A percentile compares a stretch with the other conserved stretches of the same genome.
These are phyloP conservation scores for Temnothorax nylanderi DNA, from an alignment of 1,140 invertebrate species.

Conservation along the genomic window DNA sequence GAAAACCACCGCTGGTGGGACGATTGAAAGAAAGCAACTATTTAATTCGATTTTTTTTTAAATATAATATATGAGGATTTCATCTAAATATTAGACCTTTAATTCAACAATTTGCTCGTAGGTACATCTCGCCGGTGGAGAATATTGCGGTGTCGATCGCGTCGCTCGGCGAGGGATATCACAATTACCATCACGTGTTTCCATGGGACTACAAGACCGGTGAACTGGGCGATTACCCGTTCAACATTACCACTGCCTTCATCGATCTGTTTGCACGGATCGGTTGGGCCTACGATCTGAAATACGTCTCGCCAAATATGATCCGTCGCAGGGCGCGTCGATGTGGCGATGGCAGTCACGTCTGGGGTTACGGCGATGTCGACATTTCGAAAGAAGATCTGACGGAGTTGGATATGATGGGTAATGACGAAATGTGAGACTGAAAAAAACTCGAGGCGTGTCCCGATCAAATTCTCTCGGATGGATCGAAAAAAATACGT, in stretches of 20 bases:
- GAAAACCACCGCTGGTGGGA: not conserved
- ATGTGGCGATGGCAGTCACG: constrained; percentile 88
- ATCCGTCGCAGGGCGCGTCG: constrained; percentile 87
- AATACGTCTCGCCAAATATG: constrained; percentile 88
- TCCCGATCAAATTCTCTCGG: not conserved
- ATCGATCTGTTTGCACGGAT: constrained; percentile 90
- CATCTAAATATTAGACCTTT: not conserved
- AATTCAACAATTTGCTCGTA: constrained; percentile 76
- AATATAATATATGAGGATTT: not conserved
- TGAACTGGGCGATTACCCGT: constrained; percentile 89
- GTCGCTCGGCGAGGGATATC: constrained; percentile 94
- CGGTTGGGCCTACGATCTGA: constrained; percentile 91
- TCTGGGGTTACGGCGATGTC: constrained; percentile 88
- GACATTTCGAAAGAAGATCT: constrained; percentile 86
- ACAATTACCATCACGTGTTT: constrained; percentile 97
- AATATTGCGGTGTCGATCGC: constrained; percentile 90
- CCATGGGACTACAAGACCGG: constrained; percentile 96
- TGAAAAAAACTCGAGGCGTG: not conserved
- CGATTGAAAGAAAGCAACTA: not conserved
- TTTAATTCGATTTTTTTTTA: not conserved
- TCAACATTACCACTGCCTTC: constrained; percentile 90
- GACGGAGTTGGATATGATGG: constrained; percentile 85
- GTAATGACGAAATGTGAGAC: constrained; percentile 59
- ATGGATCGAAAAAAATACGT: not conserved
- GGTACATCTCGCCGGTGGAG: constrained; percentile 91